phyloP scores from a whole-genome alignment of 92 coral and sea anemone species.

The Epizoanthus fatuus region DNA sequence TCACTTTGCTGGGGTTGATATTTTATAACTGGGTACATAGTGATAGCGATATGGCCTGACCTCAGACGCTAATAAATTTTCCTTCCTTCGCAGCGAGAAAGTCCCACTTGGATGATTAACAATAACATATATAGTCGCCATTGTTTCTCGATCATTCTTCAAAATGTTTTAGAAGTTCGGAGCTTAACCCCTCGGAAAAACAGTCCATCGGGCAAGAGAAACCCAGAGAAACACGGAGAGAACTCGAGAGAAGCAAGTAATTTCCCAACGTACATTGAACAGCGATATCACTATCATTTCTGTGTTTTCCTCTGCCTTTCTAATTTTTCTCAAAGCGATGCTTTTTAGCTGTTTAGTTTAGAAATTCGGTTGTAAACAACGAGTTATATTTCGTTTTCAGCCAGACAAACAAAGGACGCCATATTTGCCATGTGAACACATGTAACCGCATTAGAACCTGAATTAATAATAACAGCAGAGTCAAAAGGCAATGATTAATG shows the following conservation, averaged over 20 bases:
- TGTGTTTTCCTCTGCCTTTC: background rate
- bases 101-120: too few relatives aligned
- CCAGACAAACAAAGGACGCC: constrained; percentile 33
- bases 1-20: too few relatives aligned
- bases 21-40: too few relatives aligned
- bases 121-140: too few relatives aligned
- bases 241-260: background rate
- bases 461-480: background rate
- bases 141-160: too few relatives aligned
- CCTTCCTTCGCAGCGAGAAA: too few relatives aligned
- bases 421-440: constrained; percentile 8
- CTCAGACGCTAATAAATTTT: too few relatives aligned
- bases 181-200: too few relatives aligned
- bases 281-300: background rate
- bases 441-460: background rate
- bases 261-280: background rate
- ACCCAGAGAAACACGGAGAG: background rate
- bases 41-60: too few relatives aligned
- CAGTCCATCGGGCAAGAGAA: too few relatives aligned
- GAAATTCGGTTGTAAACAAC: background rate
- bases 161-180: too few relatives aligned
- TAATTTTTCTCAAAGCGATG: background rate
- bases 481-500: constrained; percentile 9
- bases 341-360: background rate
- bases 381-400: background rate